Evolutionary conservation across 2,113 vertebrate genomes (phyloP).

Genomic region (Pelmatolapia mariae): DNA sequence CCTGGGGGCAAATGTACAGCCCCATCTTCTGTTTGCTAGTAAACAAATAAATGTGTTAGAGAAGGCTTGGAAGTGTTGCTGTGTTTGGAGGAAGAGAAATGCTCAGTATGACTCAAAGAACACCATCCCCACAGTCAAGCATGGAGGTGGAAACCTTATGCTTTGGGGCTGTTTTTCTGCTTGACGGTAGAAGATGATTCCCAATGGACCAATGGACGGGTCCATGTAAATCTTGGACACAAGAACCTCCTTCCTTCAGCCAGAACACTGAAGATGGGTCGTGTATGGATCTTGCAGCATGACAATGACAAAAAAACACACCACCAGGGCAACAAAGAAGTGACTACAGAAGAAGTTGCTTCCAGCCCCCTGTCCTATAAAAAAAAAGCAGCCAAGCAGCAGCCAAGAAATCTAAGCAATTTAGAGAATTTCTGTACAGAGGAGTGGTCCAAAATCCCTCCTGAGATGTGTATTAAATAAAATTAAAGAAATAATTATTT

Average conservation of each 20-base stretch:
- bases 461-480: neutral
- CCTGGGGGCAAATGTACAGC: neutral
- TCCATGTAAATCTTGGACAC: neutral
- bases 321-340: no score
- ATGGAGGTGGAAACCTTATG: neutral
- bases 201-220: neutral
- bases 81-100: neutral
- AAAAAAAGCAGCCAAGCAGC: neutral
- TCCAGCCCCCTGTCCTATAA: neutral
- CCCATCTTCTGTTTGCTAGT: neutral
- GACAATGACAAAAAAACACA: neutral
- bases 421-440: fast-evolving
- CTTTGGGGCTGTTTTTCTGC: neutral
- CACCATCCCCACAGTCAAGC: neutral
- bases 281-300: neutral
- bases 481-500: neutral
- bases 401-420: neutral
- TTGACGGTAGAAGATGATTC: neutral
- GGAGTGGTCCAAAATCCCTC: neutral
- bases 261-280: fast-evolving
- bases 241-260: neutral
- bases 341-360: neutral
- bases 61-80: neutral
- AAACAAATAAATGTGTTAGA: neutral
- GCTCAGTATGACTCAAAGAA: neutral